These are phyloP conservation scores for Muricea muricata DNA, from an alignment of 92 coral and sea anemone genomes.

Conservation along the genomic window DNA sequence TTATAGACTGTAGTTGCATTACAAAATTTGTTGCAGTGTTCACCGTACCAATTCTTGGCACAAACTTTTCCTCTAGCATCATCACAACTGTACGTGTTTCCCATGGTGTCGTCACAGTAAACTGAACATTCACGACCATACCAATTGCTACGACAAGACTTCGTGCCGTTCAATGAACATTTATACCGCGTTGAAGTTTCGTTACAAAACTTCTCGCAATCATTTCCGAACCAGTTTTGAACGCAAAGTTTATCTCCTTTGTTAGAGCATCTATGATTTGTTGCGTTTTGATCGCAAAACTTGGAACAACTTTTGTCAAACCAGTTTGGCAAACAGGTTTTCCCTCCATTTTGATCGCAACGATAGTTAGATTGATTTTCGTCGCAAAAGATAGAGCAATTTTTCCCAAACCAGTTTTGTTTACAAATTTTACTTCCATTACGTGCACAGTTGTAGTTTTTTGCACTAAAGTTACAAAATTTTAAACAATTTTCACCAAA, in stretches of 20 bases:
- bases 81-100: conserved; percentile 40
- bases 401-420: conserved; percentile 34
- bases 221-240: neutral
- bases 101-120: neutral
- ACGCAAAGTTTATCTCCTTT: neutral
- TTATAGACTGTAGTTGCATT: conserved; percentile 53
- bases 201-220: conserved; percentile 26
- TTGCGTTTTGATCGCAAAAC: neutral
- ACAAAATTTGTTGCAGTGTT: conserved; percentile 5
- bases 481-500: conserved; percentile 5
- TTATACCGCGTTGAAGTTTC: conserved; percentile 51
- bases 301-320: conserved; percentile 4
- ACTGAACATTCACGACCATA: neutral
- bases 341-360: conserved; percentile 17
- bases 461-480: neutral
- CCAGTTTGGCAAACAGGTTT: conserved; percentile 44
- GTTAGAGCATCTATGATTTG: neutral
- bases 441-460: conserved; percentile 18
- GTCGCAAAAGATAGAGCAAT: conserved; percentile 31
- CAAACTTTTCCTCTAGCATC: conserved; percentile 53
- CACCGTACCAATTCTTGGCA: conserved; percentile 75
- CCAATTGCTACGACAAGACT: neutral
- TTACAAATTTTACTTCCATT: conserved; percentile 26
- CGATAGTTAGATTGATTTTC: no score
- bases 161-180: conserved; percentile 59